These are phyloP conservation scores for Cuculus canorus DNA, from an alignment of 2,797 vertebrate species.

Conservation along the genomic window DNA sequence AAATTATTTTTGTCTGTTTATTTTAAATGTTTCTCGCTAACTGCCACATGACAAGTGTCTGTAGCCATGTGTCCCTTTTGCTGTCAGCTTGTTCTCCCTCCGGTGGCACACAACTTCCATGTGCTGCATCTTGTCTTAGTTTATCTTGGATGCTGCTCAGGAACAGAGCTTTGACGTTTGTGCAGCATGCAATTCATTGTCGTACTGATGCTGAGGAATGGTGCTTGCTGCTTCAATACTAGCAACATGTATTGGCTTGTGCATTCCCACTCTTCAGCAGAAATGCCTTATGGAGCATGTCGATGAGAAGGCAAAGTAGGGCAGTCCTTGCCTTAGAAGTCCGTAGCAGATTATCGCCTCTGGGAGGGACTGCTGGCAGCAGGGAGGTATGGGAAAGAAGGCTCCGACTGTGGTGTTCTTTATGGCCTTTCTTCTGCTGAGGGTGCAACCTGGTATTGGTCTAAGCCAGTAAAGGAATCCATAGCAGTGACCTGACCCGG, in stretches of 20 bases:
- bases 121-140: slow-evolving; percentile 62
- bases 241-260: slow-evolving; percentile 42
- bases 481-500: background rate
- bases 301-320: slow-evolving; percentile 11
- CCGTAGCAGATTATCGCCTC: background rate
- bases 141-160: slow-evolving; percentile 38
- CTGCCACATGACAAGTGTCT: slow-evolving; percentile 63
- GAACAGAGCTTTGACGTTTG: slow-evolving; percentile 53
- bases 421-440: background rate
- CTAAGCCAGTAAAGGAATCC: background rate
- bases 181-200: slow-evolving; percentile 61
- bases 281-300: background rate
- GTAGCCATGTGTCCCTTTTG: slow-evolving; percentile 64
- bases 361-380: background rate
- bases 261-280: slow-evolving; percentile 41
- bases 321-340: background rate
- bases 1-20: slow-evolving; percentile 52
- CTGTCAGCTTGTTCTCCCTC: slow-evolving; percentile 66
- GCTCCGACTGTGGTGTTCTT: background rate
- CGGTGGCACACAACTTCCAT: slow-evolving; percentile 47
- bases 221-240: slow-evolving; percentile 58
- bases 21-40: slow-evolving; percentile 66
- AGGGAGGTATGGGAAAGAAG: background rate
- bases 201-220: slow-evolving; percentile 48
- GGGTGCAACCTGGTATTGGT: background rate